These are phyloP conservation scores for Bombyx huttoni DNA, from an alignment of 2,888 invertebrate species.

Conservation along the genomic window DNA sequence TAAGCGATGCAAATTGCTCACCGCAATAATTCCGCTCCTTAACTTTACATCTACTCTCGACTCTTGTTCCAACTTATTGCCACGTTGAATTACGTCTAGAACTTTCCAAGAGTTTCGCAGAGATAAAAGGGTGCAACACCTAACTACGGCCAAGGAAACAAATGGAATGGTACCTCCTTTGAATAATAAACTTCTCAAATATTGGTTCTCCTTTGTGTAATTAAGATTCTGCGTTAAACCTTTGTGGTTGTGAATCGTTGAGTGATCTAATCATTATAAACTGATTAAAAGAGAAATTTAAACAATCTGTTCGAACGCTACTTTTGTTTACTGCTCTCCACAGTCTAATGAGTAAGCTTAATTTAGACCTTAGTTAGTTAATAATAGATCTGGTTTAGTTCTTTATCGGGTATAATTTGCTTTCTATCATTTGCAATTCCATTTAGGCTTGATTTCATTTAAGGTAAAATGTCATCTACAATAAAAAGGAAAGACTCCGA, in stretches of 20 bases:
- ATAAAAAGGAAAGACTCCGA: too few species aligned
- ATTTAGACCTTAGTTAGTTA: too few species aligned
- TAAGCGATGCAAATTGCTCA: too few species aligned
- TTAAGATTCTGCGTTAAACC: slow-evolving; percentile 20
- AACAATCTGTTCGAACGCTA: not conserved
- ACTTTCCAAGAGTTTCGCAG: not conserved
- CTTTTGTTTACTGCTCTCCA: not conserved
- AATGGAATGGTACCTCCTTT: slow-evolving; percentile 8
- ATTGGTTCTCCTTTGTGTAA: slow-evolving; percentile 32
- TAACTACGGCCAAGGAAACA: slow-evolving; percentile 4
- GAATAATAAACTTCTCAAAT: slow-evolving; percentile 14
- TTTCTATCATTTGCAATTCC: too few species aligned
- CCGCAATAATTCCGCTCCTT: too few species aligned
- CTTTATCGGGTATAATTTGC: too few species aligned
- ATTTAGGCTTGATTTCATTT: too few species aligned
- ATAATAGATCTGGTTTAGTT: too few species aligned
- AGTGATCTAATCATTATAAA: slow-evolving; percentile 18
- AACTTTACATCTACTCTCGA: not conserved
- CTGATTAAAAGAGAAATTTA: slow-evolving; percentile 10
- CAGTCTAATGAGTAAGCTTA: too few species aligned
- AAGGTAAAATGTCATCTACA: too few species aligned
- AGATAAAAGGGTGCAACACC: slow-evolving; percentile 3
- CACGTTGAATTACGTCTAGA: not conserved
- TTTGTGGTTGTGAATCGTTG: slow-evolving; percentile 14
- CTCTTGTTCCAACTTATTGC: not conserved